Evolutionary conservation across 2,888 invertebrate species (phyloP), one percentile per base, ranked within the genome.

Genomic region (Entomobrya multifasciata): DNA sequence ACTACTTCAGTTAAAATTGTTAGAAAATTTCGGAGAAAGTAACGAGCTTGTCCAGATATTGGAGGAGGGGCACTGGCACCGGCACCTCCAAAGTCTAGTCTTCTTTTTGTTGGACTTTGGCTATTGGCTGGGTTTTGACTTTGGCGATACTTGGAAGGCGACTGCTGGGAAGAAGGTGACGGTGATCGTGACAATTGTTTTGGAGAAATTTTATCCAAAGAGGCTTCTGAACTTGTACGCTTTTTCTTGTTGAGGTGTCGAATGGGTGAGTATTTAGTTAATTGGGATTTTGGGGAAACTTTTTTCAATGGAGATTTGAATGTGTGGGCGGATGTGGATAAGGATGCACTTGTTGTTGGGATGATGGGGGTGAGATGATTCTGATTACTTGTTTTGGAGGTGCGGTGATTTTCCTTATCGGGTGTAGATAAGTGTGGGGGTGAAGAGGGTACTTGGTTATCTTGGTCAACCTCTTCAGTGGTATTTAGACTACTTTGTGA

Each of bases 21-120:
- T 17, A 87, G n/a, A 74, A 91, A 91, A 52, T 91, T 90, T 65
- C 87, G 88, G 4, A 91, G 74, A 65, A 90, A 91, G 41, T 91
- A 91, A 1, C 89, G 90, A 3, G 65, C 60, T 15, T 67, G 74
- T 2, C 74, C 52, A 25, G n/a, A n/a, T n/a, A n/a, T n/a, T n/a
- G n/a, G n/a, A n/a, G n/a, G n/a, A n/a, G n/a, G n/a, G n/a, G n/a
- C n/a, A n/a, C n/a, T n/a, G n/a, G n/a, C n/a, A n/a, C n/a, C n/a
- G n/a, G n/a, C n/a, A n/a, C n/a, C n/a, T n/a, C n/a, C 65, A 82
- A 70, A 85, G 27, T 76, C 47, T 8, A 87, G 47, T 27, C 82
- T 87, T 47, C 76, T 81, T 65, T 72, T 74, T 13, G 81, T 8
- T 0, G 52, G 52, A 25, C 47, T 67, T 65, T 60, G 62, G 17